phyloP scores from a whole-genome alignment of 1,140 invertebrate genomes.

The Drosophila ogumai region DNA sequence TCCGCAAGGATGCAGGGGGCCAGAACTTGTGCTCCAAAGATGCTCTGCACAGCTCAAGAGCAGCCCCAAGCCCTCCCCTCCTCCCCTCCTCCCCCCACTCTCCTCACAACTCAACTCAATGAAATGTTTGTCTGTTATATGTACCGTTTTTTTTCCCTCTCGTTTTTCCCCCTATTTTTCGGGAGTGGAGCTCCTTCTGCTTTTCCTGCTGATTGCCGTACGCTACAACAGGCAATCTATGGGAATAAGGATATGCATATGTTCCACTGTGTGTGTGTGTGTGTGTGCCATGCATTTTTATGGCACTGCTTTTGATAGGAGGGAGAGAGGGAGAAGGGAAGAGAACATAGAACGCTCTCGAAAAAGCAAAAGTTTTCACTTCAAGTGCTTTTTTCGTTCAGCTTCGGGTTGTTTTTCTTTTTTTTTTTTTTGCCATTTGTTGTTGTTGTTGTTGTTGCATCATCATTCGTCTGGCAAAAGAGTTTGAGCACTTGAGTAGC shows the following conservation, averaged over 20 bases:
- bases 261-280: slow-evolving; percentile 5
- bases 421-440: slow-evolving; percentile 24
- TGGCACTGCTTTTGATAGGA: slow-evolving; percentile 24
- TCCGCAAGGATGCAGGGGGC: not conserved
- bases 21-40: slow-evolving; percentile 23
- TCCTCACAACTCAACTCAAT: slow-evolving; percentile 26
- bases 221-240: slow-evolving; percentile 48
- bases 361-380: slow-evolving; percentile 74
- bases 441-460: slow-evolving; percentile 41
- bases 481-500: slow-evolving; percentile 73
- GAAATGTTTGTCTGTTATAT: slow-evolving; percentile 47
- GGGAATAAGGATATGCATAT: slow-evolving; percentile 52
- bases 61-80: not conserved
- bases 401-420: slow-evolving; percentile 15
- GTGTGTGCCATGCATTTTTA: slow-evolving; percentile 49
- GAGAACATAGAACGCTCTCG: slow-evolving; percentile 32
- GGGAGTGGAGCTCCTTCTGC: slow-evolving; percentile 16
- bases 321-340: too few species aligned
- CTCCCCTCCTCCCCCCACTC: not conserved
- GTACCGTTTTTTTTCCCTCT: slow-evolving; percentile 14
- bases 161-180: not conserved
- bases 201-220: slow-evolving; percentile 52
- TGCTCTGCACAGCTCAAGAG: slow-evolving; percentile 21
- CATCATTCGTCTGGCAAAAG: slow-evolving; percentile 63
- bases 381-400: slow-evolving; percentile 62